Evolutionary conservation across 2,797 vertebrate species (phyloP).

Genomic region (Xerus rutilus): DNA sequence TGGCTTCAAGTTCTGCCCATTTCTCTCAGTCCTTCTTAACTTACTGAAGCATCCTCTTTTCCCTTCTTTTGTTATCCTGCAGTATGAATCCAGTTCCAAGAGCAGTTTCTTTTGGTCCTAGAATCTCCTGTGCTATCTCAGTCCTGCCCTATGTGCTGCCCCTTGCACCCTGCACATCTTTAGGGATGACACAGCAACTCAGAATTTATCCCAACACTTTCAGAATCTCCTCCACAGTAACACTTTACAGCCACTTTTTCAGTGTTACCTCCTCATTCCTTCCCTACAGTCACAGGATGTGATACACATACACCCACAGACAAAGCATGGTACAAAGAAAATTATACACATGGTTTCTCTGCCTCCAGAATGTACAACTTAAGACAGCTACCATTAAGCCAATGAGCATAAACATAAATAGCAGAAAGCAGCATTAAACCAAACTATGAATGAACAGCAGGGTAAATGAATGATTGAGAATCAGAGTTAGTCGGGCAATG

Average conservation of each 20-base stretch:
- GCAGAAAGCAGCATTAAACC: constrained; percentile 43
- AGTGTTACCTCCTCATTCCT: background rate
- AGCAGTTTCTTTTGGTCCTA: background rate
- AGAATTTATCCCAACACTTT: constrained; percentile 6
- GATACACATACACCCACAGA: background rate
- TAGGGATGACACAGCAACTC: background rate
- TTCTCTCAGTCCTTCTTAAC: background rate
- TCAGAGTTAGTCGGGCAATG: background rate
- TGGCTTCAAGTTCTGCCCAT: background rate
- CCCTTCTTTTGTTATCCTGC: background rate
- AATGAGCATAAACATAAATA: constrained; percentile 55
- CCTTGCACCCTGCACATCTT: background rate
- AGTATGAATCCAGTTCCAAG: background rate
- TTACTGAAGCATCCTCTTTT: background rate
- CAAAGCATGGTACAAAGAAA: constrained; percentile 54
- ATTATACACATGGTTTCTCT: constrained; percentile 47
- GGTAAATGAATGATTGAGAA: background rate
- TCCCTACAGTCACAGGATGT: background rate
- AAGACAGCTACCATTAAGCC: constrained; percentile 62
- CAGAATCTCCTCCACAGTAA: background rate
- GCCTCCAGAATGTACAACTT: constrained; percentile 11
- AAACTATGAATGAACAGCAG: constrained; percentile 44
- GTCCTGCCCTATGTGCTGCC: background rate
- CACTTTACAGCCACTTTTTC: constrained; percentile 40
- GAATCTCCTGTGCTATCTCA: background rate